These are phyloP conservation scores for Malurus alboscapulatus DNA, from an alignment of 2,113 vertebrate genomes.

Conservation along the genomic window DNA sequence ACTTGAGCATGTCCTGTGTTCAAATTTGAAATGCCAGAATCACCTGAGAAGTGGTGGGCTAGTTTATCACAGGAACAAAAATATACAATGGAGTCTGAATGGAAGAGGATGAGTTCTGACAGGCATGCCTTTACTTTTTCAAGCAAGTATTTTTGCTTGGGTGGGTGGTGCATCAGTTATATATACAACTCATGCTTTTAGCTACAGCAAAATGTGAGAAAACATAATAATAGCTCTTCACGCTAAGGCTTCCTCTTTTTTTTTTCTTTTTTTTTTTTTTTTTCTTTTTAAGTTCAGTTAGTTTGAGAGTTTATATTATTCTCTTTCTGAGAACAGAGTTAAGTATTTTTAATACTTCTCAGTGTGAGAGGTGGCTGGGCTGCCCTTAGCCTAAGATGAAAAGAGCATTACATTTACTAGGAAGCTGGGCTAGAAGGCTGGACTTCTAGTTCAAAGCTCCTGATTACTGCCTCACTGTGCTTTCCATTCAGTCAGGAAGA, in stretches of 20 bases:
- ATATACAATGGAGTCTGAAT: conserved; percentile 64
- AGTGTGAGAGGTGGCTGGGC: conserved; percentile 14
- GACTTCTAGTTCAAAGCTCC: neutral
- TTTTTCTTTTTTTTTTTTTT: neutral
- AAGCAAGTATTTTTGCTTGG: conserved; percentile 20
- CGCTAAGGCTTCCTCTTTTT: conserved; percentile 27
- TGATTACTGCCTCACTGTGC: neutral
- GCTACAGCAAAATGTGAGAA: conserved; percentile 46
- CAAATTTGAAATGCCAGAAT: conserved; percentile 2
- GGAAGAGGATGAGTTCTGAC: conserved; percentile 39
- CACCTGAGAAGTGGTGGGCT: conserved; percentile 43
- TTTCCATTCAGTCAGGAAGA: neutral
- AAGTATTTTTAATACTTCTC: conserved; percentile 44
- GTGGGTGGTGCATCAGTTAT: conserved; percentile 39
- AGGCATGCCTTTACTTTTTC: conserved; percentile 52
- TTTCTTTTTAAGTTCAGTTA: conserved; percentile 25
- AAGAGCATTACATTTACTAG: conserved; percentile 23
- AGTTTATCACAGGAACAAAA: conserved; percentile 39
- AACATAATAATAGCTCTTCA: conserved; percentile 46
- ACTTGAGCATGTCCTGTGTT: neutral
- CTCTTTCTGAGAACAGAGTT: conserved; percentile 61
- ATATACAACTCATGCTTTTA: conserved; percentile 59
- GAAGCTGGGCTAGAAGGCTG: conserved; percentile 32
- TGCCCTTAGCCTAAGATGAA: conserved; percentile 46
- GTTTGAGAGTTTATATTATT: conserved; percentile 35